Conservation (phyloP, 64 coral and sea anemone genomes). For the Stylophora pistillata region DNA sequence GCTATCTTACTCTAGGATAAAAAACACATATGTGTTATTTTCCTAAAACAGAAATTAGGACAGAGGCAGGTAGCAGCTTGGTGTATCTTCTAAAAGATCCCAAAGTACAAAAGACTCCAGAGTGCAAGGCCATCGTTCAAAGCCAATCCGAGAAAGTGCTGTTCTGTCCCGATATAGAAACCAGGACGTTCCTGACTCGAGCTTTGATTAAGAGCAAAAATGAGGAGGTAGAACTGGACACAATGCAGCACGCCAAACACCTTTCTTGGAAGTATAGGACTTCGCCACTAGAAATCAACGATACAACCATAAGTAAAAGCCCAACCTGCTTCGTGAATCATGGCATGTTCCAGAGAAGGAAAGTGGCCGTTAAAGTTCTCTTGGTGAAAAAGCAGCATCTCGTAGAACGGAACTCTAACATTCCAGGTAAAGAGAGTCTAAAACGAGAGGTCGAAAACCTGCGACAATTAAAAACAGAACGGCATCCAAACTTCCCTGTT, state of each 20-base stretch:
- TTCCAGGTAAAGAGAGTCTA: background rate
- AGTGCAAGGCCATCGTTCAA: background rate
- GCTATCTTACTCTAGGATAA: no score
- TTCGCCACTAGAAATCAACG: background rate
- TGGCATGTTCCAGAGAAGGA: slow-evolving; percentile 12
- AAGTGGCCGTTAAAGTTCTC: slow-evolving; percentile 17
- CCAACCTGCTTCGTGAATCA: background rate
- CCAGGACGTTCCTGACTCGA: background rate
- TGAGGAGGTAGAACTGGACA: background rate
- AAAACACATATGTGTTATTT: background rate
- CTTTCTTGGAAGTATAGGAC: background rate
- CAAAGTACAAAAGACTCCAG: background rate
- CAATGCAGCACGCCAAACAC: background rate
- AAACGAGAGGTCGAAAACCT: slow-evolving; percentile 27
- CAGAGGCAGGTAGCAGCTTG: background rate
- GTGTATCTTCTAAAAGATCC: background rate
- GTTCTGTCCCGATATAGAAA: background rate
- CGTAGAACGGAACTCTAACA: background rate
- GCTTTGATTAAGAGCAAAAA: background rate
- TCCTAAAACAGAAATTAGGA: background rate
- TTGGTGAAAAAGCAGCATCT: slow-evolving; percentile 18
- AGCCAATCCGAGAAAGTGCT: background rate
- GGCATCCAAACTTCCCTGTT: slow-evolving; percentile 38
- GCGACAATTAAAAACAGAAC: background rate
- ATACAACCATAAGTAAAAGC: background rate